A percentile compares a stretch with the other conserved stretches of the same genome.
Evolutionary conservation across 2,113 vertebrate genomes (phyloP).

Genomic region (Sclerurus mexicanus): DNA sequence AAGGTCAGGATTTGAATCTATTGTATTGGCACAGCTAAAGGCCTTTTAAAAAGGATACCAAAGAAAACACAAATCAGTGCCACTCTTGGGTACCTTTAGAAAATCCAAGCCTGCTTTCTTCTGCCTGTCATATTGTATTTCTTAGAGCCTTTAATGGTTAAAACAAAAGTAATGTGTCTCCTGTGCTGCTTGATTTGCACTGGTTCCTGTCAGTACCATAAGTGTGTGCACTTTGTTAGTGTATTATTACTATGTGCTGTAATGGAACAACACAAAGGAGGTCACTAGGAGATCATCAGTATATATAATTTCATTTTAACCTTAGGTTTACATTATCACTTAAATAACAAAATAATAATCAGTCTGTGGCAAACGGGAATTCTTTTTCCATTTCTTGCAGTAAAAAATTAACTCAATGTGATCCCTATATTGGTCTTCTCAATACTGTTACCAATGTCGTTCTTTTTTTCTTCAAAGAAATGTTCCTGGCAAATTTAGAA

Average conservation of each 20-base stretch:
- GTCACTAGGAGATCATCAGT: slow-evolving; percentile 38
- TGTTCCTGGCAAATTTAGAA: background rate
- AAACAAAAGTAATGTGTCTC: slow-evolving; percentile 46
- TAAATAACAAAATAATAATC: slow-evolving; percentile 68
- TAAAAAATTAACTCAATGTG: slow-evolving; percentile 44
- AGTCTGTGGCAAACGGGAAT: background rate
- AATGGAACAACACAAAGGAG: slow-evolving; percentile 40
- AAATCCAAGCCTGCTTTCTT: background rate
- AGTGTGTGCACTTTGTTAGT: slow-evolving; percentile 15
- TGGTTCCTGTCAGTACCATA: background rate
- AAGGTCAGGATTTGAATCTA: slow-evolving; percentile 51
- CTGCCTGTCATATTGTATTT: slow-evolving; percentile 51
- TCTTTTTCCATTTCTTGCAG: background rate
- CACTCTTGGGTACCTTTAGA: slow-evolving; percentile 15
- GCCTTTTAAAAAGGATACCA: slow-evolving; percentile 17
- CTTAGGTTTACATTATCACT: slow-evolving; percentile 63
- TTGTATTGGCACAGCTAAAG: slow-evolving; percentile 42
- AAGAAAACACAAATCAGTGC: background rate
- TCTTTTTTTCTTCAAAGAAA: background rate
- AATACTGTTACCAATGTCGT: background rate
- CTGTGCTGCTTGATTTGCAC: background rate
- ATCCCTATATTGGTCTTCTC: background rate
- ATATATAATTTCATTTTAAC: slow-evolving; percentile 63
- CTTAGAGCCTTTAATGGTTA: slow-evolving; percentile 44
- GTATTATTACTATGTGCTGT: slow-evolving; percentile 40